phyloP scores from a whole-genome alignment of 2,113 vertebrate species.

The Otis tarda region DNA sequence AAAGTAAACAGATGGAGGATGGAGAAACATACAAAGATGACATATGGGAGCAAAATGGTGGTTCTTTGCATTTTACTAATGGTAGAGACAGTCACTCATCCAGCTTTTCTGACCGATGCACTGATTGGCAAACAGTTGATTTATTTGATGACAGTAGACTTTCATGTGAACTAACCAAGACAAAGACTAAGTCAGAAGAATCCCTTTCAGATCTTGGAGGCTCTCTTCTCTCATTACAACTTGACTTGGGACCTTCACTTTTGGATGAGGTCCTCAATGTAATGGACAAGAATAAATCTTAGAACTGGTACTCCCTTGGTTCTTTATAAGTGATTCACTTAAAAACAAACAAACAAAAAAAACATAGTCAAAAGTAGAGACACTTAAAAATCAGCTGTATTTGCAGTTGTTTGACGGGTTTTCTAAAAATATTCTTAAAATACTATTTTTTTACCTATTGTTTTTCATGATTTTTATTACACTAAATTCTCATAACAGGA shows the following conservation, averaged over 20 bases:
- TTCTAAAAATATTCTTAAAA: slow-evolving; percentile 69
- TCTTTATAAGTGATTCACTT: slow-evolving; percentile 14
- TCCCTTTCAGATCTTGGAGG: slow-evolving; percentile 87
- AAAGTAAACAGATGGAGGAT: slow-evolving; percentile 72
- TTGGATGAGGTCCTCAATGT: slow-evolving; percentile 97
- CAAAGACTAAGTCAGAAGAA: slow-evolving; percentile 84
- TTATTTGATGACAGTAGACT: slow-evolving; percentile 84
- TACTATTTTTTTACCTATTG: slow-evolving; percentile 71
- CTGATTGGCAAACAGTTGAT: slow-evolving; percentile 88
- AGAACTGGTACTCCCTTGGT: slow-evolving; percentile 29
- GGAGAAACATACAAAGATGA: slow-evolving; percentile 75
- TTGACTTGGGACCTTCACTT: slow-evolving; percentile 96
- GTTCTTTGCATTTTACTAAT: slow-evolving; percentile 74
- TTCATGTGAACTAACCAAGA: slow-evolving; percentile 81
- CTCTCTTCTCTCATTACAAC: slow-evolving; percentile 92
- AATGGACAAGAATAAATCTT: slow-evolving; percentile 90
- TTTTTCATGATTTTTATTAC: slow-evolving; percentile 60
- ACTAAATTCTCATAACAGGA: slow-evolving; percentile 35
- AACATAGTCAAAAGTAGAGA: slow-evolving; percentile 56
- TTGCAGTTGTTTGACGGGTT: slow-evolving; percentile 61
- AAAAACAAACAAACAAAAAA: slow-evolving; percentile 55
- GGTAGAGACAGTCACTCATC: slow-evolving; percentile 80
- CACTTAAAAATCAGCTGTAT: slow-evolving; percentile 43
- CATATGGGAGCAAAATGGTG: slow-evolving; percentile 76
- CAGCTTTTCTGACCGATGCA: slow-evolving; percentile 82